Conservation (phyloP, 2,113 vertebrate genomes). For the Trematocara variabile region DNA sequence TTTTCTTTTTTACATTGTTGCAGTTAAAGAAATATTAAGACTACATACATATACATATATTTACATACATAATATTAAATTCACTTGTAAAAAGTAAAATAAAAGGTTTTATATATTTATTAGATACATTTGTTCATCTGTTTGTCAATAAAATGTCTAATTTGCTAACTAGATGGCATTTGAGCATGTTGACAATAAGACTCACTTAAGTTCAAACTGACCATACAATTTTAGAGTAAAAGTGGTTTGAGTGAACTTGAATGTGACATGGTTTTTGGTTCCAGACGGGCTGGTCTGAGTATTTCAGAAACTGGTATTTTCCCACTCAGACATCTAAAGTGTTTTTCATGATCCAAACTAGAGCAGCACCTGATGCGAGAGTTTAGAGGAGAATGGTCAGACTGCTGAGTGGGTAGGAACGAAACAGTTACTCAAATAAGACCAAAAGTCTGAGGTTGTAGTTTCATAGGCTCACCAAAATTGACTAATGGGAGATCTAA, state of each 20-base stretch:
- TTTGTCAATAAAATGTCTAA: neutral
- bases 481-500: no score
- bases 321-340: neutral
- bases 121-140: rapidly evolving
- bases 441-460: no score
- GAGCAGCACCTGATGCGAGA: no score
- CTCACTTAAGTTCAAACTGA: neutral
- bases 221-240: neutral
- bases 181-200: neutral
- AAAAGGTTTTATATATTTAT: neutral
- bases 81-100: neutral
- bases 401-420: no score
- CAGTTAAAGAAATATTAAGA: neutral
- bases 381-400: no score
- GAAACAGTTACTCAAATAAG: no score
- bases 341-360: neutral
- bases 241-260: neutral
- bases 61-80: neutral
- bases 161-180: neutral
- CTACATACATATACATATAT: neutral
- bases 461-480: no score
- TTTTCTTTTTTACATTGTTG: neutral
- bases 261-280: neutral
- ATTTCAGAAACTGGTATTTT: neutral
- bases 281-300: neutral